Base-by-base conservation (phyloP, 1,140 invertebrate genomes). In the Hycleus cichorii region DNA sequence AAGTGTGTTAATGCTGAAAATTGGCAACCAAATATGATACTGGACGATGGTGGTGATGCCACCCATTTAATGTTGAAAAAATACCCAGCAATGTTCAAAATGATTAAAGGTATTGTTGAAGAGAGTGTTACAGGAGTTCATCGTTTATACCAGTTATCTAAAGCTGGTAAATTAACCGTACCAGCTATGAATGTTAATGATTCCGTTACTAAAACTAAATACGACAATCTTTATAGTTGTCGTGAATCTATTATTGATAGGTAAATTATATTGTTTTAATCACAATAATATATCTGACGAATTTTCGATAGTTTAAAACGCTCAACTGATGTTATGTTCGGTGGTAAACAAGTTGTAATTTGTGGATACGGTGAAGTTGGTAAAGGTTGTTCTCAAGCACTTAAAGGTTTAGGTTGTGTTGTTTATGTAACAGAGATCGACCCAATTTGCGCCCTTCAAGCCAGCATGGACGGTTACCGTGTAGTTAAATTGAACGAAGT, bases 171-270 rank as follows among this genome's bases (percentile, higher is more conserved):
- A 77, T 77, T 98, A 40, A 89, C 88, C 10, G 93, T 97, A n/a
- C 95, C 95, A 2, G 95, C 96, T 2, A 98, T 98, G 93, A 98
- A 98, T 77, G 94, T 98, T 32, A 98, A 98, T 72, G 95, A 98
- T 77, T 96, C 93, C 24, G 95, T 98, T 6, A 98, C 94, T 0
- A 98, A 98, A 81, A 97, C 93, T n/a, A 98, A 97, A 79, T 98
- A 97, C 75, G 95, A 98, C 73, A 98, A 95, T 77, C 78, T 96
- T 24, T 96, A 96, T 73, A 92, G 90, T 64, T 96, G 93, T 75
- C 80, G 90, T 27, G 90, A 93, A 76, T 90, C 88, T 52, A 90
- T 93, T 65, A 82, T 93, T 65, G 90, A 93, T 75, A 89, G 91
- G 91, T 94, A 77, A 82, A 6, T 18, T 18, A 18, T 18, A 18